Percentiles rank a stretch among this genome's conserved stretches.
Evolutionary conservation across 2,888 invertebrate species (phyloP).

Genomic region (Zygaena filipendulae): DNA sequence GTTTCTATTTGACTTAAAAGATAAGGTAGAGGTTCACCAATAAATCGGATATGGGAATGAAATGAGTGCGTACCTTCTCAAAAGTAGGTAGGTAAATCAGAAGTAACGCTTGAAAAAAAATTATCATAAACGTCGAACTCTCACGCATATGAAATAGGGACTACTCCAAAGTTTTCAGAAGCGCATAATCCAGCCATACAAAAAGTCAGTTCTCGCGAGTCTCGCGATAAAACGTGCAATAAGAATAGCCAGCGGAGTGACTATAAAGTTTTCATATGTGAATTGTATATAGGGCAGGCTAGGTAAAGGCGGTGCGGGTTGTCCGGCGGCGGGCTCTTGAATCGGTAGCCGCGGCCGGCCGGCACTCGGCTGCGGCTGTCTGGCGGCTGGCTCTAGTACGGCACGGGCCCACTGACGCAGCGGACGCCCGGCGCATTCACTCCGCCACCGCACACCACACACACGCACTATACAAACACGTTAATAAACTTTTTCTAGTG

Average conservation of each 20-base stretch:
- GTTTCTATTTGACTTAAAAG: too few species aligned
- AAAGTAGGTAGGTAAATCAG: too few species aligned
- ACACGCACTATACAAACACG: slow-evolving; percentile 21
- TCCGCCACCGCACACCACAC: too few species aligned
- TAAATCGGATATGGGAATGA: too few species aligned
- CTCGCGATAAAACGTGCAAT: slow-evolving; percentile 44
- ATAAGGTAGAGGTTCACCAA: too few species aligned
- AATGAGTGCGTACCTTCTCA: too few species aligned
- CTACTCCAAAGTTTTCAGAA: slow-evolving; percentile 37
- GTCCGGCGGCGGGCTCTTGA: slow-evolving; percentile 30
- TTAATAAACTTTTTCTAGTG: slow-evolving; percentile 31
- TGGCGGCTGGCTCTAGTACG: slow-evolving; percentile 41
- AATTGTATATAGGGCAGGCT: slow-evolving; percentile 15
- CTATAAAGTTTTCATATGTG: slow-evolving; percentile 24
- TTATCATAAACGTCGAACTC: too few species aligned
- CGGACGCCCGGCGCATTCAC: slow-evolving; percentile 40
- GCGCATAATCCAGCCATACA: slow-evolving; percentile 36
- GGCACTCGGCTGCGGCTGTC: slow-evolving; percentile 19
- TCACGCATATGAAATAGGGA: slow-evolving; percentile 15
- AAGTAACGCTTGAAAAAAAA: too few species aligned
- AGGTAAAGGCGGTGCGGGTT: slow-evolving; percentile 19
- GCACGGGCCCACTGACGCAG: slow-evolving; percentile 40
- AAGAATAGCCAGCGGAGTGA: slow-evolving; percentile 28
- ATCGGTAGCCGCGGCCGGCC: slow-evolving; percentile 37
- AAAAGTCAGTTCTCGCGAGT: slow-evolving; percentile 29